Evolutionary conservation across 2,888 invertebrate genomes (phyloP), one percentile per base, ranked within the genome.

Genomic region (Falcaria lacertinaria): DNA sequence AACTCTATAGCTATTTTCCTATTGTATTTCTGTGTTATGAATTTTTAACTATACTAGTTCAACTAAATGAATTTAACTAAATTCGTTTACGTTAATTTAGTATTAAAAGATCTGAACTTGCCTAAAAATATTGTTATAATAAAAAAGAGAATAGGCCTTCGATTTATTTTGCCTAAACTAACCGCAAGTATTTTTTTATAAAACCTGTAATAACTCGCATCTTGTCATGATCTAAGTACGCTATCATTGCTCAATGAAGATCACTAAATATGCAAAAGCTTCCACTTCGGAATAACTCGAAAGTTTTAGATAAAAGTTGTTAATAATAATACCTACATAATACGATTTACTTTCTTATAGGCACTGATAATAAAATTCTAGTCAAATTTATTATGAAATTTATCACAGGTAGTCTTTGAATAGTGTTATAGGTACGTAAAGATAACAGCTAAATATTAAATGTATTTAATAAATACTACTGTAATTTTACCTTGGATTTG

Each of bases 341-440:
- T 47, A 53, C 45, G 57, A 57, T 68, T 65, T 60, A 69, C 57
- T 62, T 67, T 54, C 60, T 49, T 61, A 58, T 76, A 74, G 69
- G 72, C 78, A 80, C 80, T 79, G 74, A 80, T 73, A 42, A 69
- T 65, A 63, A 69, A 74, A 76, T 69, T 86, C 87, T 87, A 87
- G 87, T 87, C 87, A 87, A 81, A 80, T 74, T 77, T 60, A 70
- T 74, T 73, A 68, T 69, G 59, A 68, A 72, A 44, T 64, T 57
- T 60, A 68, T 71, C 64, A 74, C 68, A 60, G 54, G 62, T 64
- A 69, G 61, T 68, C 63, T 71, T 69, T 61, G 65, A 62, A 56
- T 60, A 60, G 60, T 60, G 68, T n/a, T 57, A 53, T 61, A 48
- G n/a, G n/a, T n/a, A 54, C 37, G 33, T 45, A 52, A 43, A 47